Conservation (phyloP, 2,888 invertebrate genomes). For the Aphrophora alni region DNA sequence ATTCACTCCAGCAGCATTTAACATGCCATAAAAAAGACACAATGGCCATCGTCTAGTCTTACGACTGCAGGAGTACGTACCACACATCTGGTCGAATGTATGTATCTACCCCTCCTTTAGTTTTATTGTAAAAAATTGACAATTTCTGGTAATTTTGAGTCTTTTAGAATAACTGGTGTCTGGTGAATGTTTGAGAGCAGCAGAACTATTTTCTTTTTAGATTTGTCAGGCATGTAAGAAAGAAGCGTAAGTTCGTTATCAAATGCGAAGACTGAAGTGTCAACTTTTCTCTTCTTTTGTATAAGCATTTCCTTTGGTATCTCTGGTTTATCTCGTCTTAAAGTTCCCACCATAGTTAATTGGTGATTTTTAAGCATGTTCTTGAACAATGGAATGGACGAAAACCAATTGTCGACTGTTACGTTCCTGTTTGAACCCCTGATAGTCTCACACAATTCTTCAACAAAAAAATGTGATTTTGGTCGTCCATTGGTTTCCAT, state of each 20-base stretch:
- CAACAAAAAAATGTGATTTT: slow-evolving; percentile 14
- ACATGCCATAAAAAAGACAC: too few relatives aligned
- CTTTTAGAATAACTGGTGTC: not conserved
- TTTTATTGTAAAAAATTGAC: too few relatives aligned
- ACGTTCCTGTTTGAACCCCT: slow-evolving; percentile 15
- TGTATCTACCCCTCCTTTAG: too few relatives aligned
- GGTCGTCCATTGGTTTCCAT: slow-evolving; percentile 17
- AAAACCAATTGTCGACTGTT: slow-evolving; percentile 17
- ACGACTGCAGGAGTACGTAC: too few relatives aligned
- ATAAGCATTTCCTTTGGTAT: slow-evolving; percentile 3
- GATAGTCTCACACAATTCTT: slow-evolving; percentile 18
- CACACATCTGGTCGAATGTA: too few relatives aligned
- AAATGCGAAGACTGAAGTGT: not conserved
- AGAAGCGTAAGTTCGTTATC: slow-evolving; percentile 19
- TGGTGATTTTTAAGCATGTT: slow-evolving; percentile 22
- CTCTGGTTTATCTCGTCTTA: slow-evolving; percentile 11
- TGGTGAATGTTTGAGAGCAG: slow-evolving; percentile 22
- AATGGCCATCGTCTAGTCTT: too few relatives aligned
- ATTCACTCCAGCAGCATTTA: too few relatives aligned
- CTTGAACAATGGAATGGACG: slow-evolving; percentile 6
- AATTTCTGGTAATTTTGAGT: too few relatives aligned
- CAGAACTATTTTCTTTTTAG: slow-evolving; percentile 15
- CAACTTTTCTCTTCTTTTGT: slow-evolving; percentile 4
- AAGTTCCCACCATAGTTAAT: slow-evolving; percentile 22
- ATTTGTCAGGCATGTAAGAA: slow-evolving; percentile 13